Evolutionary conservation across 2,888 invertebrate genomes (phyloP).

Genomic region (Philopedon plagiatum): DNA sequence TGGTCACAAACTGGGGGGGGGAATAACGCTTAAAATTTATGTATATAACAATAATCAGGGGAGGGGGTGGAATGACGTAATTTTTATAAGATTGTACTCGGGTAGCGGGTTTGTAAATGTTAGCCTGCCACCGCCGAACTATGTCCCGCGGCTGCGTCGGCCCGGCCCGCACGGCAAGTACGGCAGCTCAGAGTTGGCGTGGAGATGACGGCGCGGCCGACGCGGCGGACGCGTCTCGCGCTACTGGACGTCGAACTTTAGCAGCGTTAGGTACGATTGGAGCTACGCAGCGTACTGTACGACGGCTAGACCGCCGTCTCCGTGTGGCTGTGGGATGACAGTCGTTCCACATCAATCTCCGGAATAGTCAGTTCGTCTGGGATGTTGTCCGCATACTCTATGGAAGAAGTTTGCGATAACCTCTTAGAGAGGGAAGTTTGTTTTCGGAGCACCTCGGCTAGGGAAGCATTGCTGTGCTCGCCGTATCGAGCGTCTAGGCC

Average conservation of each 20-base stretch:
- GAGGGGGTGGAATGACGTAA: constrained; percentile 28
- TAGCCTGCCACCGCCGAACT: constrained; percentile 42
- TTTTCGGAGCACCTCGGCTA: constrained; percentile 94
- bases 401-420: constrained; percentile 91
- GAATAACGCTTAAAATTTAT: not conserved
- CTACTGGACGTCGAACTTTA: constrained; percentile 41
- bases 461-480: constrained; percentile 92
- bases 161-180: constrained; percentile 28
- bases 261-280: constrained; percentile 47
- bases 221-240: constrained; percentile 60
- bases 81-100: constrained; percentile 28
- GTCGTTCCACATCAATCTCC: constrained; percentile 93
- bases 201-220: constrained; percentile 21
- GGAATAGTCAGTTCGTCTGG: constrained; percentile 91
- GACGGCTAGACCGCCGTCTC: constrained; percentile 89
- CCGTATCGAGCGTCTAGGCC: constrained; percentile 96
- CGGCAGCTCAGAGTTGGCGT: constrained; percentile 22
- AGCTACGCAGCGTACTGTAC: constrained; percentile 51
- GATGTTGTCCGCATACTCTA: constrained; percentile 92
- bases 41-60: constrained; percentile 15
- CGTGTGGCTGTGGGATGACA: constrained; percentile 94
- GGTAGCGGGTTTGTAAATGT: constrained; percentile 34
- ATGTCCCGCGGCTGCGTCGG: constrained; percentile 39
- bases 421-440: constrained; percentile 94
- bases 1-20: not conserved